Base-by-base conservation (phyloP, 2,888 invertebrate genomes). In the Dryococelus australis region DNA sequence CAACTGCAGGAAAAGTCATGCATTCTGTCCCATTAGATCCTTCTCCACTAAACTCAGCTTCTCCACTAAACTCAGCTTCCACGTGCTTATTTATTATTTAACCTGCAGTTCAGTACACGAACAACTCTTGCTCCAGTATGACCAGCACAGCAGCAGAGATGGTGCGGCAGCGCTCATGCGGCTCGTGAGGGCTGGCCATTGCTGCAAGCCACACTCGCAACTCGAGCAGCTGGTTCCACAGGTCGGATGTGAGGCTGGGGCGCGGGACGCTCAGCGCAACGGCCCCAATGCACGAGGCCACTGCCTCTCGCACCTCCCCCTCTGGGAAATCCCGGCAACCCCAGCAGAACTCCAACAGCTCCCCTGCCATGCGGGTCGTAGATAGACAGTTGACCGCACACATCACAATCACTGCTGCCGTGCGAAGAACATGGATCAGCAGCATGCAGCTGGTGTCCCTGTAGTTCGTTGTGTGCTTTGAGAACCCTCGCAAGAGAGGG, bases 401-500 rank as follows among this genome's bases (percentile, higher is more conserved):
- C 86, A 95, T 92, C 90, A 97, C 93, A 0, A 97, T 92, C 35
- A 95, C 94, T 0, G 96, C 94, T 6, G 97, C 91, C 0, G 96
- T 96, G 20, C 95, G 94, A 0, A 97, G 90, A 90, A 95, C 96
- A 90, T 95, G 95, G 0, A 95, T 92, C n/a, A 97, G 91, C 6
- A 97, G 91, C 26, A 90, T 84, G 65, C 84, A 87, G 86, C 89
- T 89, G 43, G 87, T 43, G n/a, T 88, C 89, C 65, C 80, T 20
- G 35, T 86, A 43, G 10, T 43, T 47, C 43, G 65, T 81, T 0
- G 26, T 6, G 12, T 26, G n/a, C 78, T 93, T 93, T 0, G 95
- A 95, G 89, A 95, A 95, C 0, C 96, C 96, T 35, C 95, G 94
- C 0, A 97, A 91, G 0, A 97, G 92, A 0, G 97, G 97, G 91